Evolutionary conservation across 2,797 vertebrate species (phyloP), one percentile per base, ranked within the genome.

Genomic region (Triplophysa yarkandensis): DNA sequence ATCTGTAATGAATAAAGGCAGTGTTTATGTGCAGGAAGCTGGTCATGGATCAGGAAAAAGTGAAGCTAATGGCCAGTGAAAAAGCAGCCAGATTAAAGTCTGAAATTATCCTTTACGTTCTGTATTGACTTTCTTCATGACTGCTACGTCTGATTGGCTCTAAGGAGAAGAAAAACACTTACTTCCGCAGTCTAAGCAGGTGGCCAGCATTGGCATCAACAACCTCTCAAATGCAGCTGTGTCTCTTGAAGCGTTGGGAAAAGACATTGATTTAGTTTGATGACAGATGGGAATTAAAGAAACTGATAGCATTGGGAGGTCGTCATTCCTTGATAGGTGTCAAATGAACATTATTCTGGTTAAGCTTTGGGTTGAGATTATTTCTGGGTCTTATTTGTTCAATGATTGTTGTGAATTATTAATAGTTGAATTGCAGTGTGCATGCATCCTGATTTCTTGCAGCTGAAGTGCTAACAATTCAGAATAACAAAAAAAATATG

Each of bases 241-340:
- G 28, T 10, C 50, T 67, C 57, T 52, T 25, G 57, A 7, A 44
- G 48, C 44, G 48, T 36, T 23, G 34, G 60, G 58, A 52, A 72
- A 72, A 52, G 2, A 1, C 60, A 72, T 63, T 72, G 70, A 63
- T 54, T 72, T 52, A 63, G 70, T 41, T 21, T 63, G 46, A 72
- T 63, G 44, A 63, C 32, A 63, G 58, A 54, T 63, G 54, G 70
- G 44, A 52, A 19, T 23, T 30, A 52, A 30, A 41, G 43, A 48
- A n/a, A 36, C 16, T 27, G 6, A 63, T 25, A 41, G 16, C 39
- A 16, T 34, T 43, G 30, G 23, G 68, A 48, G 34, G 11, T 2
- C 27, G 3, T 27, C n/a, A 27, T 34, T 50, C 43, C 50, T 39
- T 39, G 43, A 50, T 28, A 61, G 43, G 5, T 48, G 36, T 71